A percentile compares a stretch with the other conserved stretches of the same genome.
Evolutionary conservation across 1,140 invertebrate species (phyloP).

Genomic region (Pomacea maculata): DNA sequence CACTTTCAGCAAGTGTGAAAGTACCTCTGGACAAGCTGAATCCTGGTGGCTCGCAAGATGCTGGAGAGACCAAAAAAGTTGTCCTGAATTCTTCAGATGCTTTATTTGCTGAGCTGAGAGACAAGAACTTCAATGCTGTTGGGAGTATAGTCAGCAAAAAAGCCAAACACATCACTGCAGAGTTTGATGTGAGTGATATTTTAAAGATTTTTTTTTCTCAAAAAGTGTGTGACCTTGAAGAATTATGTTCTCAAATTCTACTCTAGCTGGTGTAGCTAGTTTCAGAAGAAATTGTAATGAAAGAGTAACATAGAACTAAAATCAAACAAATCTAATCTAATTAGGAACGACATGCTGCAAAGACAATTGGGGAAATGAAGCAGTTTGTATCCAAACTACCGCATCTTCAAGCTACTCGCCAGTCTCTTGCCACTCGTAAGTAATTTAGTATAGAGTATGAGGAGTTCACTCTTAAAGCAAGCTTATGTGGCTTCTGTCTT

Average conservation of each 20-base stretch:
- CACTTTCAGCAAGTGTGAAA: slow-evolving; percentile 77
- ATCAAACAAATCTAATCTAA: not conserved
- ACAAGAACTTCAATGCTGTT: slow-evolving; percentile 94
- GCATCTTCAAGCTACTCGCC: slow-evolving; percentile 87
- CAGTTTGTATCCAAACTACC: slow-evolving; percentile 90
- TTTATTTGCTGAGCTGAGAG: slow-evolving; percentile 85
- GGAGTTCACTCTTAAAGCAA: too few relatives aligned
- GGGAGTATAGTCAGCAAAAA: slow-evolving; percentile 86
- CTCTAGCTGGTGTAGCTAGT: too few relatives aligned
- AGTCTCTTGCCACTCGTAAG: slow-evolving; percentile 78
- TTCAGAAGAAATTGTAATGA: too few relatives aligned
- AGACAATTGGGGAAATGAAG: slow-evolving; percentile 92
- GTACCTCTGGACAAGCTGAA: slow-evolving; percentile 85
- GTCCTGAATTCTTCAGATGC: slow-evolving; percentile 91
- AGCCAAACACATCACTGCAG: slow-evolving; percentile 83
- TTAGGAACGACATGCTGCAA: slow-evolving; percentile 81
- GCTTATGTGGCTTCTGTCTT: too few relatives aligned
- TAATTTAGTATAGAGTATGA: slow-evolving; percentile 20
- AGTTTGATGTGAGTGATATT: slow-evolving; percentile 75
- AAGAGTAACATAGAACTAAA: too few relatives aligned
- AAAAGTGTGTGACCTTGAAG: too few relatives aligned
- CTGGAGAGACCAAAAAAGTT: slow-evolving; percentile 80
- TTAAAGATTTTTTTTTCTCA: too few relatives aligned
- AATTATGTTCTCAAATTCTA: too few relatives aligned
- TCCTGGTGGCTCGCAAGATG: slow-evolving; percentile 34